A percentile compares a stretch with the other conserved stretches of the same genome.
These are phyloP conservation scores for Caenorhabditis panamensis DNA, from an alignment of 2,888 invertebrate species.

Conservation along the genomic window DNA sequence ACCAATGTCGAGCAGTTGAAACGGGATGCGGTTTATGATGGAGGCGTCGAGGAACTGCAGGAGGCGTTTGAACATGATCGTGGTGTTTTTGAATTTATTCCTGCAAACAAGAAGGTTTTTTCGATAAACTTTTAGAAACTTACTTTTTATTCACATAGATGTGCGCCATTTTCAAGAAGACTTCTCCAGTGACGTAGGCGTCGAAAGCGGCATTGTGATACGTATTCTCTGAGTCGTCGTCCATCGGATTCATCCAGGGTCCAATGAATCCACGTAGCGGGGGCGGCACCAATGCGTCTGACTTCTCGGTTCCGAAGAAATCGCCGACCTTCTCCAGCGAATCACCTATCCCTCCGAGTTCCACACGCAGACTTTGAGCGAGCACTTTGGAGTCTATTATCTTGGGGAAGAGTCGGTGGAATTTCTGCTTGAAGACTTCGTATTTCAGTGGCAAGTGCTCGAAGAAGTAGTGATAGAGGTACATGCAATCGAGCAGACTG, in stretches of 20 bases:
- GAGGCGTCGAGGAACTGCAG: constrained; percentile 20
- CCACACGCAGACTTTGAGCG: constrained; percentile 23
- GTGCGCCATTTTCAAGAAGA: constrained; percentile 55
- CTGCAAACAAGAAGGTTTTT: constrained; percentile 2
- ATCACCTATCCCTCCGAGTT: constrained; percentile 25
- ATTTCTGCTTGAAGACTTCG: constrained; percentile 32
- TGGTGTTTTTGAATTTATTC: constrained; percentile 18
- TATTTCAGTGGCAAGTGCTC: constrained; percentile 33
- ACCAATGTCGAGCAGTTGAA: constrained; percentile 43
- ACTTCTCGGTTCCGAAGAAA: constrained; percentile 31
- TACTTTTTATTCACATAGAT: constrained; percentile 30
- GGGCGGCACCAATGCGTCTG: constrained; percentile 42
- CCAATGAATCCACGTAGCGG: constrained; percentile 32
- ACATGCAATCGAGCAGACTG: constrained; percentile 52
- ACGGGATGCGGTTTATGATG: constrained; percentile 38
- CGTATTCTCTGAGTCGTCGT: constrained; percentile 20
- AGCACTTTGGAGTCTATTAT: constrained; percentile 47
- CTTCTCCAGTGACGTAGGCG: constrained; percentile 44
- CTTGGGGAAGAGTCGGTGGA: constrained; percentile 26
- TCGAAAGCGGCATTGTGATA: constrained; percentile 58
- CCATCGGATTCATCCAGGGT: constrained; percentile 32
- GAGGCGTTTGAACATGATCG: constrained; percentile 30
- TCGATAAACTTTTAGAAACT: not conserved
- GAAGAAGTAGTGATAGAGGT: constrained; percentile 52
- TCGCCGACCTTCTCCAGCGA: constrained; percentile 41